phyloP scores from a whole-genome alignment of 1,140 invertebrate species.

The silkworm (Bombyx mori) region ASM3026992v2 NC_085108.1:6366501-6367000 shows the following conservation, averaged over 20 bases:
- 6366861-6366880: no score
- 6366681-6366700: slow-evolving; percentile 45
- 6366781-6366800: no score
- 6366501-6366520: slow-evolving; percentile 55
- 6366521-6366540: slow-evolving; percentile 60
- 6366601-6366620: slow-evolving; percentile 57
- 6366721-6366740: slow-evolving; percentile 64
- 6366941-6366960: no score
- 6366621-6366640: slow-evolving; percentile 51
- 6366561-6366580: slow-evolving; percentile 62
- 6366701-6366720: slow-evolving; percentile 32
- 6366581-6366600: slow-evolving; percentile 72
- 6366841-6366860: no score
- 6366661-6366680: slow-evolving; percentile 47
- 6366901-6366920: no score
- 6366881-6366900: no score
- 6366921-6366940: no score
- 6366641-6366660: slow-evolving; percentile 52
- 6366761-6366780: no score
- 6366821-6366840: no score
- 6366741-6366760: slow-evolving; percentile 43
- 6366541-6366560: slow-evolving; percentile 44
- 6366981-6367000: no score
- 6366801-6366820: no score
- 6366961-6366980: no score